These are phyloP conservation scores for Bufo gargarizans DNA, from an alignment of 2,113 vertebrate species.

Conservation along the genomic window DNA sequence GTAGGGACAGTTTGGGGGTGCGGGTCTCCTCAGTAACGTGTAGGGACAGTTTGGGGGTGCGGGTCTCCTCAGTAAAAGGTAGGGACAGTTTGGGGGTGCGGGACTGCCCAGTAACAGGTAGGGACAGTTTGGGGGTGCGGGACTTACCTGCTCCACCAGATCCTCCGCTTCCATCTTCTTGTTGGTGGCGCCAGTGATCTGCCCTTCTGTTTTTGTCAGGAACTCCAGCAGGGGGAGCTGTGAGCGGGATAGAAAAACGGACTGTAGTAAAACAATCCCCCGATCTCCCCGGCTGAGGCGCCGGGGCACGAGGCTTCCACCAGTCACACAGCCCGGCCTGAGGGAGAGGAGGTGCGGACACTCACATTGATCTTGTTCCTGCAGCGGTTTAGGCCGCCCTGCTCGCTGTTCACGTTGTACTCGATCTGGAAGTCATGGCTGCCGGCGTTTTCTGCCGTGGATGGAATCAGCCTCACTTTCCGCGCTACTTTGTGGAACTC, in stretches of 20 bases:
- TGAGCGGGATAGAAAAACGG: constrained; percentile 3
- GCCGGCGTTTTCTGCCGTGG: constrained; percentile 86
- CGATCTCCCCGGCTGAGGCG: too few relatives aligned
- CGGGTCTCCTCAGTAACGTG: too few relatives aligned
- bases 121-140: neutral
- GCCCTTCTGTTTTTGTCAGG: constrained; percentile 73
- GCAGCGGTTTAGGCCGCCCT: constrained; percentile 76
- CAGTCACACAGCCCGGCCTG: too few relatives aligned
- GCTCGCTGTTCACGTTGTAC: constrained; percentile 77
- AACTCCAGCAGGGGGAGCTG: constrained; percentile 74
- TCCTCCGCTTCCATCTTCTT: constrained; percentile 73
- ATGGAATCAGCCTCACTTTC: constrained; percentile 91
- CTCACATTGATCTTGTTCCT: constrained; percentile 85
- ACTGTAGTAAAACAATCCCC: neutral
- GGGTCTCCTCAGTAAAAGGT: neutral
- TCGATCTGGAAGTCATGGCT: constrained; percentile 89
- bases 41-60: too few relatives aligned
- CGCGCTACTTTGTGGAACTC: constrained; percentile 93
- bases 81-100: neutral
- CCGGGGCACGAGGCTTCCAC: too few relatives aligned
- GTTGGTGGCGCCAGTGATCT: constrained; percentile 69
- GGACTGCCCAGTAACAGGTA: neutral
- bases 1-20: neutral
- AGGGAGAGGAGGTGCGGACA: neutral
- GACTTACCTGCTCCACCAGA: constrained; percentile 73